Conservation (phyloP, 2,797 vertebrate species). For the Eremophila alpestris region DNA sequence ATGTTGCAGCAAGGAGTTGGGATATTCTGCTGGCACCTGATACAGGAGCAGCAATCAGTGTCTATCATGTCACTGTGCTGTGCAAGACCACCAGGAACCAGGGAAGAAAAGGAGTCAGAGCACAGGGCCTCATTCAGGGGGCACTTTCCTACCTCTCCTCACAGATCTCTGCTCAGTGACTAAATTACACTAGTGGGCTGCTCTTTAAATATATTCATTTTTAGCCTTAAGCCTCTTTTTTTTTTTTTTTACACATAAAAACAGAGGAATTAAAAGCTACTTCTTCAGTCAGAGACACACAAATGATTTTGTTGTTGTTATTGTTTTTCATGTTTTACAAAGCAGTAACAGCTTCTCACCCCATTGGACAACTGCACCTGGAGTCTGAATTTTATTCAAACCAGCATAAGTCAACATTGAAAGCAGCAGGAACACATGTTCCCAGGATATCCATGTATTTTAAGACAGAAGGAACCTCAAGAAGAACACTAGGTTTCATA, state of each 20-base stretch:
- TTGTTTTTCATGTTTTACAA: not conserved
- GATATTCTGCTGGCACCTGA: not conserved
- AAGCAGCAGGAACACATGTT: not conserved
- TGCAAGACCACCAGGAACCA: not conserved
- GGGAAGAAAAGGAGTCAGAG: not conserved
- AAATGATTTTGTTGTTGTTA: not conserved
- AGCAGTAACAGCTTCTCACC: not conserved
- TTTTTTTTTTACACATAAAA: too few species aligned
- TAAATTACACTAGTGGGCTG: not conserved
- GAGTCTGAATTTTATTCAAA: not conserved
- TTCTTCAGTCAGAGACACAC: not conserved
- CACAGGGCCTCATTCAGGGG: not conserved
- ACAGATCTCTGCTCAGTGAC: not conserved
- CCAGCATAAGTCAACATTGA: not conserved
- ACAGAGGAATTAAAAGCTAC: not conserved
- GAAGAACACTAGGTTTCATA: not conserved
- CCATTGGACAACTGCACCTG: not conserved
- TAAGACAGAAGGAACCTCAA: not conserved
- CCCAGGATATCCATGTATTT: not conserved
- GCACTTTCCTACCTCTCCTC: not conserved
- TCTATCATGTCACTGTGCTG: not conserved
- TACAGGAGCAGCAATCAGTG: not conserved
- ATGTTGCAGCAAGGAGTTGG: not conserved
- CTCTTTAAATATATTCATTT: not conserved
- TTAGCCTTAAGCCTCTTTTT: not conserved